phyloP scores from a whole-genome alignment of 1,140 invertebrate species.

The Drosophila micromelanica region DNA sequence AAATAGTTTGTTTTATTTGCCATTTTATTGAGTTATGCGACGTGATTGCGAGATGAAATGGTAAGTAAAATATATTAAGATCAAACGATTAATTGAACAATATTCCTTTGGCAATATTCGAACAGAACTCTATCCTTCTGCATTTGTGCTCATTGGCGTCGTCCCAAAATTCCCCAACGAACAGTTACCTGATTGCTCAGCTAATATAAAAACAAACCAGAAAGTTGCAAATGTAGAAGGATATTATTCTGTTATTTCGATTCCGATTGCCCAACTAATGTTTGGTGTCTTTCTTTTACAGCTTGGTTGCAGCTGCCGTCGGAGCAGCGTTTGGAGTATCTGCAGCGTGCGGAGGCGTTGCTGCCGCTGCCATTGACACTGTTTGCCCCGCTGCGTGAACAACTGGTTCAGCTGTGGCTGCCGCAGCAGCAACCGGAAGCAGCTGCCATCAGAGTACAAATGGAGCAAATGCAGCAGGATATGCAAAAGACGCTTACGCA shows the following conservation, averaged over 20 bases:
- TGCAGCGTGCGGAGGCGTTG: conserved; percentile 47
- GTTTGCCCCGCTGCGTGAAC: conserved; percentile 39
- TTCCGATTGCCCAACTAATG: conserved; percentile 51
- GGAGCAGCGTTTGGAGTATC: conserved; percentile 45
- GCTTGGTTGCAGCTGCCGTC: conserved; percentile 69
- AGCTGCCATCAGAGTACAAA: conserved; percentile 41
- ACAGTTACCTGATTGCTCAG: not conserved
- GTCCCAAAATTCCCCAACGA: conserved; percentile 25
- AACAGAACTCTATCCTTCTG: conserved; percentile 83
- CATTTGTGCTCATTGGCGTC: conserved; percentile 73
- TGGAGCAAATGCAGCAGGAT: conserved; percentile 59
- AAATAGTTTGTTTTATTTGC: conserved; percentile 73
- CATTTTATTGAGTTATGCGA: conserved; percentile 55
- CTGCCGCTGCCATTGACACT: conserved; percentile 64
- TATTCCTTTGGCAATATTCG: conserved; percentile 56
- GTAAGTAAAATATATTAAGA: conserved; percentile 63
- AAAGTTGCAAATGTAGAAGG: conserved; percentile 68
- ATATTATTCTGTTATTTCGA: conserved; percentile 31
- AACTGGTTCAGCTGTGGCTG: conserved; percentile 16
- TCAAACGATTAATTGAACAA: conserved; percentile 41
- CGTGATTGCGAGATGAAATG: conserved; percentile 48
- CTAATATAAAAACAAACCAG: conserved; percentile 1
- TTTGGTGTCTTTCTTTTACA: conserved; percentile 45
- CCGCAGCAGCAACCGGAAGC: conserved; percentile 4
- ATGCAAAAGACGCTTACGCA: conserved; percentile 65